phyloP scores from a whole-genome alignment of 2,797 vertebrate species.

The Rhabdomys pumilio region DNA sequence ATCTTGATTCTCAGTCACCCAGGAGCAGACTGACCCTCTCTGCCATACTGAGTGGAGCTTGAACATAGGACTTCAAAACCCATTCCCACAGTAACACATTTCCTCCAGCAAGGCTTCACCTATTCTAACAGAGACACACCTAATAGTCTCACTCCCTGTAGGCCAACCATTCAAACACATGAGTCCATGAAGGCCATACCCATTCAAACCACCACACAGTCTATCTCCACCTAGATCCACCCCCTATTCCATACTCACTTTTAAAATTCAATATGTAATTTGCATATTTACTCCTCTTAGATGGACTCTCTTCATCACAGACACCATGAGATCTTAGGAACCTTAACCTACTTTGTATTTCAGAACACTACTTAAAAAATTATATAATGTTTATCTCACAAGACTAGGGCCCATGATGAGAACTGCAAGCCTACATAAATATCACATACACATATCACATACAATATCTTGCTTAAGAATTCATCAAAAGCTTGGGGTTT shows the following conservation, averaged over 20 bases:
- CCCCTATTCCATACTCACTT: background rate
- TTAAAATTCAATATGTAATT: background rate
- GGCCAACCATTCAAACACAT: background rate
- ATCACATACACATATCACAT: background rate
- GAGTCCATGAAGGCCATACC: background rate
- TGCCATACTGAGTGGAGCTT: background rate
- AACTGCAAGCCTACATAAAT: background rate
- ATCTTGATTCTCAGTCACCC: background rate
- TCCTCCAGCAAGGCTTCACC: background rate
- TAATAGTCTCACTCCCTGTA: background rate
- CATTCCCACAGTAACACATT: background rate
- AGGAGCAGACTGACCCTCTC: background rate
- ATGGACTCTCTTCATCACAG: background rate
- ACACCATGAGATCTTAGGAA: background rate
- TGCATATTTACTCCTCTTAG: background rate
- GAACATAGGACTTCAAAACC: background rate
- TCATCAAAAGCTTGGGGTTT: background rate
- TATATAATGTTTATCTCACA: background rate
- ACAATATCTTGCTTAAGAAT: background rate
- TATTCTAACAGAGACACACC: background rate
- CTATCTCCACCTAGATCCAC: background rate
- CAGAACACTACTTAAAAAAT: background rate
- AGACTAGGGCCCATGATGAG: background rate
- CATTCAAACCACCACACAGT: background rate
- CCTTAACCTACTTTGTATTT: background rate